phyloP scores from a whole-genome alignment of 2,888 invertebrate genomes.

The Rhingia campestris region DNA sequence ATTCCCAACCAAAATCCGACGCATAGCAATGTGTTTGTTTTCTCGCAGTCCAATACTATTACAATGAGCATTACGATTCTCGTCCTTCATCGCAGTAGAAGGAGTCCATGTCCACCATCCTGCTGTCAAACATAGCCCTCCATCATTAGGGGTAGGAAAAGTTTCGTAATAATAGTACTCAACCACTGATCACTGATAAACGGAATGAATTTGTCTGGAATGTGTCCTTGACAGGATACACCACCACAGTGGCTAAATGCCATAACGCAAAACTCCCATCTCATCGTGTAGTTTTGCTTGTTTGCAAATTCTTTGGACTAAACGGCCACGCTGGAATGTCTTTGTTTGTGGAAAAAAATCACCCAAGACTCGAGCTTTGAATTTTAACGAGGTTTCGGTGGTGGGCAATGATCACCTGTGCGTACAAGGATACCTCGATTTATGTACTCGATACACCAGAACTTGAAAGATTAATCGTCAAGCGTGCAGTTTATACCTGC shows the following conservation, averaged over 20 bases:
- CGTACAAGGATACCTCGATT: no score
- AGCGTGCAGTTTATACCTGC: background rate
- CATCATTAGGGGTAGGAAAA: background rate
- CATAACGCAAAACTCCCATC: slow-evolving; percentile 5
- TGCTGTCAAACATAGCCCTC: no score
- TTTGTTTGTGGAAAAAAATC: slow-evolving; percentile 18
- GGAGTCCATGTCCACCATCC: no score
- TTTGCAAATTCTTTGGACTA: slow-evolving; percentile 32
- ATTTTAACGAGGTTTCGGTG: slow-evolving; percentile 33
- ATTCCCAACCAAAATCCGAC: no score
- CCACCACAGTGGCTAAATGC: slow-evolving; percentile 20
- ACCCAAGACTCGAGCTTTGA: slow-evolving; percentile 23
- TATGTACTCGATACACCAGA: background rate
- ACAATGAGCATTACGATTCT: no score
- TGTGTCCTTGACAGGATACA: slow-evolving; percentile 55
- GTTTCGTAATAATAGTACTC: slow-evolving; percentile 12
- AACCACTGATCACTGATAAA: background rate
- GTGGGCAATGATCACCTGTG: background rate
- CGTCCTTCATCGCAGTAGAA: no score
- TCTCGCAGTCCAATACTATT: no score
- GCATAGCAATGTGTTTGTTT: no score
- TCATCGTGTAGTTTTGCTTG: slow-evolving; percentile 28
- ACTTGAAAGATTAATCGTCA: slow-evolving; percentile 34
- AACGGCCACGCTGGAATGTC: slow-evolving; percentile 3
- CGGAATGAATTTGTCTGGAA: slow-evolving; percentile 42